Evolutionary conservation across 92 coral and sea anemone species (phyloP).

Genomic region (Epizoanthus illoricatus): DNA sequence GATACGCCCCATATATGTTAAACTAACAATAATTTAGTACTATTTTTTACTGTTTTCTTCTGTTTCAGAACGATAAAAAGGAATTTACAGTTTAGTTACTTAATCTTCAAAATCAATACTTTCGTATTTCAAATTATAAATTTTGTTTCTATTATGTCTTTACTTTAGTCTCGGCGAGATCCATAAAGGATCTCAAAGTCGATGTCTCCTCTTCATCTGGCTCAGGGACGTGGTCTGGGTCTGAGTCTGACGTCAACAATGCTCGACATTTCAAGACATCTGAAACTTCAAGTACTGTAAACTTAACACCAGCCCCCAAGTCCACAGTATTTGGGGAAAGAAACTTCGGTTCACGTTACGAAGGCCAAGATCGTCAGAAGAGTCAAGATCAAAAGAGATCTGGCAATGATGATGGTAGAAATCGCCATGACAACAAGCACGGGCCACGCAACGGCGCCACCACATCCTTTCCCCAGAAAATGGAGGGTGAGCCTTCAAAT

Average conservation of each 20-base stretch:
- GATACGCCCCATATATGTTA: no score
- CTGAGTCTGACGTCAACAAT: conserved; percentile 3
- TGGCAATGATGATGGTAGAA: neutral
- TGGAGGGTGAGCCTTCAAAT: neutral
- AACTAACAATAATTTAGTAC: no score
- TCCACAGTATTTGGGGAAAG: neutral
- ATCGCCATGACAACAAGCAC: neutral
- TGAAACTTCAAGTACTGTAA: neutral
- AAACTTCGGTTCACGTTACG: no score
- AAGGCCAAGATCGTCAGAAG: neutral
- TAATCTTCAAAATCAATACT: neutral
- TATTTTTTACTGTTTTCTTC: no score
- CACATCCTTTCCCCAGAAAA: neutral
- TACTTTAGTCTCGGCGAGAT: neutral
- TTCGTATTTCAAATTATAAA: neutral
- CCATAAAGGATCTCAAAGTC: conserved; percentile 2
- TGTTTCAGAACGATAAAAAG: neutral
- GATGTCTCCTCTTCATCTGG: neutral
- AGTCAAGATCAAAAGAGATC: neutral
- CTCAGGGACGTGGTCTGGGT: conserved; percentile 2
- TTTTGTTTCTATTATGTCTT: neutral
- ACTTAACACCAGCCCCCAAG: neutral
- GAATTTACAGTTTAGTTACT: no score
- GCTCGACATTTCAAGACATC: neutral
- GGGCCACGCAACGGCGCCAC: neutral